A percentile compares a stretch with the other conserved stretches of the same genome.
These are phyloP conservation scores for Dolomedes plantarius DNA, from an alignment of 2,888 invertebrate genomes.

Conservation along the genomic window DNA sequence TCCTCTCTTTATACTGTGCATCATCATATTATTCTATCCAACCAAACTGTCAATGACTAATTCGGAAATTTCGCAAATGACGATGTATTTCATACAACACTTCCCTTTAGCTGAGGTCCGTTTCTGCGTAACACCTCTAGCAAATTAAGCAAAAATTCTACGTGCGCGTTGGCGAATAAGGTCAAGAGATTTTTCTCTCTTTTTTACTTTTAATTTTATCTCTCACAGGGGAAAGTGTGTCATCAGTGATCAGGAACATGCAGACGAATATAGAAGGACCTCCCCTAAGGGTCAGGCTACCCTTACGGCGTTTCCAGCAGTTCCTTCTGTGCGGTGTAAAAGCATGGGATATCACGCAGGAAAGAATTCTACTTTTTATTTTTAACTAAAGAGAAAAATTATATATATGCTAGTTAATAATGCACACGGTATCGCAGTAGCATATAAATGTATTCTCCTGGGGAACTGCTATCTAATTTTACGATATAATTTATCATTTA, in stretches of 20 bases:
- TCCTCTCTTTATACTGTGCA: too few species aligned
- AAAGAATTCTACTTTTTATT: neutral
- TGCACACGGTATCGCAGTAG: too few species aligned
- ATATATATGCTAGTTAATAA: too few species aligned
- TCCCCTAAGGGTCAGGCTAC: constrained; percentile 47
- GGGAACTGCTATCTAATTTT: too few species aligned
- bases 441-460: too few species aligned
- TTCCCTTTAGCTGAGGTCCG: neutral
- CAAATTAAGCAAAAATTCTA: constrained; percentile 31
- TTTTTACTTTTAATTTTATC: constrained; percentile 24
- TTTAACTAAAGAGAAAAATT: too few species aligned
- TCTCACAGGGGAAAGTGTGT: constrained; percentile 52
- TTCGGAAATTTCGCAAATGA: too few species aligned
- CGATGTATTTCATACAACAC: neutral
- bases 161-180: constrained; percentile 39
- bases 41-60: too few species aligned
- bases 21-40: too few species aligned
- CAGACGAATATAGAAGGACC: constrained; percentile 43
- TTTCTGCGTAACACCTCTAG: neutral
- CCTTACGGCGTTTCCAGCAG: constrained; percentile 26
- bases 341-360: neutral
- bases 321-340: constrained; percentile 18
- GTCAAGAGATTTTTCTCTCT: constrained; percentile 34
- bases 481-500: too few species aligned
- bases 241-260: constrained; percentile 56